Conservation (phyloP, 2,113 vertebrate species). For the Ia io region DNA sequence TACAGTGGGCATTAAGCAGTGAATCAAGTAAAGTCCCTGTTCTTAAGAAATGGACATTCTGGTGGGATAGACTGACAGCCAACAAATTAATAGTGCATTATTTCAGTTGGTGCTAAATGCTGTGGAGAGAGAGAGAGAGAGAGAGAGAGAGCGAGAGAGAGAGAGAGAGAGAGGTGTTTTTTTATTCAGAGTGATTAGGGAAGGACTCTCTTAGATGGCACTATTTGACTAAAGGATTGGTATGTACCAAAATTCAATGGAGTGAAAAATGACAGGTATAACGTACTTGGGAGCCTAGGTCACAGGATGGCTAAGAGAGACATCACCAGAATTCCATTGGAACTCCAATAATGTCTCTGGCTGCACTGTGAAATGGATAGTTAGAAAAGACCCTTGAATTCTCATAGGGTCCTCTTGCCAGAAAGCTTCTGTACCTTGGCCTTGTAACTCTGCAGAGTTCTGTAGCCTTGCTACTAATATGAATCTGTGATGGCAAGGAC, state of each 20-base stretch:
- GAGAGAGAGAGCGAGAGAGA: not conserved
- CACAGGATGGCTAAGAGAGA: not conserved
- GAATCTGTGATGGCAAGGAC: not conserved
- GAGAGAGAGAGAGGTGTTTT: not conserved
- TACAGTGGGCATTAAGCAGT: not conserved
- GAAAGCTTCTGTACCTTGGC: not conserved
- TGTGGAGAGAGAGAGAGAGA: not conserved
- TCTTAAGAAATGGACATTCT: conserved; percentile 10
- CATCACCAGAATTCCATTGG: not conserved
- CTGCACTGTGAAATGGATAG: not conserved
- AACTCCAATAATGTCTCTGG: not conserved
- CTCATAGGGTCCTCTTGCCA: not conserved
- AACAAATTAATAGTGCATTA: not conserved
- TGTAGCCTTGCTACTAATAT: not conserved
- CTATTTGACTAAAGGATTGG: not conserved
- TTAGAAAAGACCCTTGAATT: conserved; percentile 1
- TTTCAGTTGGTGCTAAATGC: not conserved
- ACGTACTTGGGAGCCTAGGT: conserved; percentile 5
- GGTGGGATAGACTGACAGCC: not conserved
- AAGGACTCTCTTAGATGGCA: not conserved
- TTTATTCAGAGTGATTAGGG: not conserved
- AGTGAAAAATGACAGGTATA: conserved; percentile 56
- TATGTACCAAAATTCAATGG: conserved; percentile 54
- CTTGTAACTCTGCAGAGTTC: not conserved
- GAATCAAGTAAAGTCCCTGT: not conserved